A percentile compares a stretch with the other conserved stretches of the same genome.
Conservation (phyloP, 2,888 invertebrate species). For the Hybos culiciformis region DNA sequence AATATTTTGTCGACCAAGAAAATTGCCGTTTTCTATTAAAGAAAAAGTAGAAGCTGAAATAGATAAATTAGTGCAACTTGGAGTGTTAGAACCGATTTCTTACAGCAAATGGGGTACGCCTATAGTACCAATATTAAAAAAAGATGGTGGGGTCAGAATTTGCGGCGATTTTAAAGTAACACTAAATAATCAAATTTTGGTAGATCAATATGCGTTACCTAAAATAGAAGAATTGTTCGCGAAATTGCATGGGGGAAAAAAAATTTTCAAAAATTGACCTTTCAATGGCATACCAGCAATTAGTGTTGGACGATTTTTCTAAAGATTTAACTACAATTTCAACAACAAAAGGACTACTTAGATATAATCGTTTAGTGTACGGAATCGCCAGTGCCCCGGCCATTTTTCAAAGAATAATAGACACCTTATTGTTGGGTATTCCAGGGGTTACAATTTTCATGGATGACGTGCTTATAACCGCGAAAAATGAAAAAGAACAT, state of each 20-base stretch:
- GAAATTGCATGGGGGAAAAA: slow-evolving; percentile 16
- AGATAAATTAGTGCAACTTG: slow-evolving; percentile 4
- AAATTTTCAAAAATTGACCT: slow-evolving; percentile 25
- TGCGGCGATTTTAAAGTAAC: slow-evolving; percentile 8
- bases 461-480: slow-evolving; percentile 21
- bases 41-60: slow-evolving; percentile 5
- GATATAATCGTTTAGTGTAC: slow-evolving; percentile 18
- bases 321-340: slow-evolving; percentile 18
- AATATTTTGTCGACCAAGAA: slow-evolving; percentile 6
- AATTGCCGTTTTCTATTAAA: slow-evolving; percentile 7
- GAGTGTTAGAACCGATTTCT: slow-evolving; percentile 6
- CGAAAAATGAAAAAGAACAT: slow-evolving; percentile 1
- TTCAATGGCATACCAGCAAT: slow-evolving; percentile 24
- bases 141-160: slow-evolving; percentile 6
- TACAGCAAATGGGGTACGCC: slow-evolving; percentile 8
- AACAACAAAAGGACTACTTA: slow-evolving; percentile 13
- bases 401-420: slow-evolving; percentile 24
- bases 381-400: slow-evolving; percentile 24
- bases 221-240: slow-evolving; percentile 6
- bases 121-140: slow-evolving; percentile 9
- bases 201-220: slow-evolving; percentile 4
- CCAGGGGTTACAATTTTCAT: slow-evolving; percentile 4
- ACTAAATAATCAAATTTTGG: slow-evolving; percentile 2
- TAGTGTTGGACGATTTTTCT: slow-evolving; percentile 18
- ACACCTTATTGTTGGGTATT: slow-evolving; percentile 18